phyloP scores from a whole-genome alignment of 2,888 invertebrate species.

The Hypolimnas misippus region DNA sequence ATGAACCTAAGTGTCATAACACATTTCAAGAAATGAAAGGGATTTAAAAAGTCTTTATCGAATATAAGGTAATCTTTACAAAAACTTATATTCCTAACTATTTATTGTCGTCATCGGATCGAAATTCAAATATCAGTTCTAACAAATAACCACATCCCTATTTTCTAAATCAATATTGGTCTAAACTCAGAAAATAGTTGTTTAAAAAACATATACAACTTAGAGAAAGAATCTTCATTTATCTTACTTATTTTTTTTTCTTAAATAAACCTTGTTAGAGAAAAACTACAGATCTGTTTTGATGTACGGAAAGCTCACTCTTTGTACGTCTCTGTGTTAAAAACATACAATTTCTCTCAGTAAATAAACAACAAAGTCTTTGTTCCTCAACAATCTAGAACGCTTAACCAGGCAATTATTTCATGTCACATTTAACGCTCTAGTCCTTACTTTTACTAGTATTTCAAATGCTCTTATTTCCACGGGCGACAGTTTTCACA shows the following conservation, averaged over 20 bases:
- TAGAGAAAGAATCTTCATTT: background rate
- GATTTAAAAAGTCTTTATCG: background rate
- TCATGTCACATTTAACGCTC: slow-evolving; percentile 23
- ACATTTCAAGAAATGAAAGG: background rate
- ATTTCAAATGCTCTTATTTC: slow-evolving; percentile 13
- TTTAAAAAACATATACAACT: background rate
- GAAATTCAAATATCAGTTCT: too few species aligned
- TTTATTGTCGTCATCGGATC: too few species aligned
- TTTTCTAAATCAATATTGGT: too few species aligned
- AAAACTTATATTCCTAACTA: too few species aligned
- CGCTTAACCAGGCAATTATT: slow-evolving; percentile 27
- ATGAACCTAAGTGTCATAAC: background rate
- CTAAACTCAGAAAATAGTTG: background rate
- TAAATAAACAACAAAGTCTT: slow-evolving; percentile 6
- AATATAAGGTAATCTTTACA: background rate
- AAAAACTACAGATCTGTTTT: background rate
- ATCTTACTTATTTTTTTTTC: slow-evolving; percentile 3
- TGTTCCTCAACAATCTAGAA: slow-evolving; percentile 10
- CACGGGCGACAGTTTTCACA: background rate
- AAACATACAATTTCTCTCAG: slow-evolving; percentile 7
- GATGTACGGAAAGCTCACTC: background rate
- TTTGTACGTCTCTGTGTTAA: slow-evolving; percentile 1
- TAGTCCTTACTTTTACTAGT: slow-evolving; percentile 14
- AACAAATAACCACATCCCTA: too few species aligned
- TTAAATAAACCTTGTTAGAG: slow-evolving; percentile 7